phyloP scores from a whole-genome alignment of 64 coral and sea anemone species.

The Pocillopora damicornis region DNA sequence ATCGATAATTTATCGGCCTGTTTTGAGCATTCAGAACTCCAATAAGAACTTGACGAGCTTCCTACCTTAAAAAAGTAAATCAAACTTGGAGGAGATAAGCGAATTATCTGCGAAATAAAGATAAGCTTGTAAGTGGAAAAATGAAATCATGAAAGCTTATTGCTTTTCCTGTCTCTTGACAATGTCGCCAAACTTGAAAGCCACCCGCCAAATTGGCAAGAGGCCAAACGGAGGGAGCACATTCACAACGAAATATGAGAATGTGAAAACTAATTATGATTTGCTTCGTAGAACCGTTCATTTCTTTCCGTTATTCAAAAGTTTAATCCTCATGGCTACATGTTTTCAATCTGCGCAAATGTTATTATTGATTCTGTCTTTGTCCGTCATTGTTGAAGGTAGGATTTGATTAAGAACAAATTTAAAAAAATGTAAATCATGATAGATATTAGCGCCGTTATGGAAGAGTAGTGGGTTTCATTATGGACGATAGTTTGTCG shows the following conservation, averaged over 20 bases:
- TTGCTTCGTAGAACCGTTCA: too few species aligned
- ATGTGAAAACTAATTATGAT: too few species aligned
- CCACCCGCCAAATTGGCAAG: slow-evolving; percentile 20
- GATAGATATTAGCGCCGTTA: too few species aligned
- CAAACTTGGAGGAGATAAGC: too few species aligned
- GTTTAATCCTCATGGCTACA: background rate
- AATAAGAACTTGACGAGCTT: too few species aligned
- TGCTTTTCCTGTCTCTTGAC: background rate
- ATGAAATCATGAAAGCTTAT: too few species aligned
- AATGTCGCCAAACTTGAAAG: background rate
- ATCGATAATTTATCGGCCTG: slow-evolving; percentile 3
- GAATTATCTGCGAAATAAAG: too few species aligned
- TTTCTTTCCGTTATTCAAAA: background rate
- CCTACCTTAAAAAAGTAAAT: too few species aligned
- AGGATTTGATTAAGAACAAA: background rate
- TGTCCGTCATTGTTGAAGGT: slow-evolving; percentile 5
- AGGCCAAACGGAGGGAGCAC: background rate
- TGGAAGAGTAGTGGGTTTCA: too few species aligned
- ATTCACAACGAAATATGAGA: background rate
- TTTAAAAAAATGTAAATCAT: too few species aligned
- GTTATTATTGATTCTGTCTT: background rate
- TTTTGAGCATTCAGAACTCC: background rate
- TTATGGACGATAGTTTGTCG: too few species aligned
- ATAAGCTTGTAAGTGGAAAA: too few species aligned
- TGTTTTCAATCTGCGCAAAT: background rate